These are phyloP conservation scores for Apeltes quadracus DNA, from an alignment of 2,113 vertebrate species.

Conservation along the genomic window DNA sequence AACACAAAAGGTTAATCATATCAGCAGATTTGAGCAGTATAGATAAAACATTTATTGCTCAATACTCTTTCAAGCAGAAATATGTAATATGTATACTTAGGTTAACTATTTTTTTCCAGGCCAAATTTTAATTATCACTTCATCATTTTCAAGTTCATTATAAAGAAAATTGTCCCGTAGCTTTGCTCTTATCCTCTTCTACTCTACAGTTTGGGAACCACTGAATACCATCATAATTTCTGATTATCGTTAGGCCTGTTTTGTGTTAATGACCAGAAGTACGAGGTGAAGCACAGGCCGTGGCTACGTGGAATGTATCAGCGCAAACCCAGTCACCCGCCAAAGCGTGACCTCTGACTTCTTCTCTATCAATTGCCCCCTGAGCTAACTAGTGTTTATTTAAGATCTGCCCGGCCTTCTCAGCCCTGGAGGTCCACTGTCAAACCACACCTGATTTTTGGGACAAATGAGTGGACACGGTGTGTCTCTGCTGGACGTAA, in stretches of 20 bases:
- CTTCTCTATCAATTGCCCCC: slow-evolving; percentile 38
- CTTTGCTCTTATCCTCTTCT: not conserved
- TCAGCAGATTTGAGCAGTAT: not conserved
- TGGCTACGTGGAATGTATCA: slow-evolving; percentile 36
- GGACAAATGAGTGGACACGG: slow-evolving; percentile 21
- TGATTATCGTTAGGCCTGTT: not conserved
- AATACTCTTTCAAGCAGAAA: not conserved
- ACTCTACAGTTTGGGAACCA: not conserved
- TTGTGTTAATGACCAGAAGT: not conserved
- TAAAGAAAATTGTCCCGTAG: not conserved
- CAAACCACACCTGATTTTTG: slow-evolving; percentile 19
- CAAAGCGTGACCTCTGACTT: slow-evolving; percentile 50
- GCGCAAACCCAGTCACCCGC: slow-evolving; percentile 26
- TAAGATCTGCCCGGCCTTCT: slow-evolving; percentile 30
- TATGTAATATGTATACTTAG: no score
- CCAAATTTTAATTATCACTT: not conserved
- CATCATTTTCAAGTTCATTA: not conserved
- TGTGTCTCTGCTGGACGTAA: not conserved
- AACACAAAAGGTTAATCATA: not conserved
- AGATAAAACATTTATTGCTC: not conserved
- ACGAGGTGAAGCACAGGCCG: slow-evolving; percentile 4
- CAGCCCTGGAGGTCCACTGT: slow-evolving; percentile 21
- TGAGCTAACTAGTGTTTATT: slow-evolving; percentile 39
- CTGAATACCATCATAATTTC: not conserved
- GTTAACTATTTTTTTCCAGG: not conserved